Percentiles rank a stretch among this genome's conserved stretches.
Conservation (phyloP, 1,140 invertebrate species). For the Sitophilus oryzae region DNA sequence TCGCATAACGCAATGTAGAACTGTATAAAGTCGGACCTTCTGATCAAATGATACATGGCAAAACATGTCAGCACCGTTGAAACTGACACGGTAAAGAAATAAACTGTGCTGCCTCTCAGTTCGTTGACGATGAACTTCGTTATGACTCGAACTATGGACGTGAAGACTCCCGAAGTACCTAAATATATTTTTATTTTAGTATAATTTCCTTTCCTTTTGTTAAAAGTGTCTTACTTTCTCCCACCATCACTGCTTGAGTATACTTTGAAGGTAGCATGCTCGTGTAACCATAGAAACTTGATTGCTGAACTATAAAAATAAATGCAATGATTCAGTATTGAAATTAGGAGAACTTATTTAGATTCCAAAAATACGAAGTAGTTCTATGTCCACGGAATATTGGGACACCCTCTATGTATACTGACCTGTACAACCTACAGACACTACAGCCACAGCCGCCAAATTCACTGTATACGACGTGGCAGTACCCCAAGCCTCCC, state of each 20-base stretch:
- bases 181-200: slow-evolving; percentile 7
- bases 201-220: background rate
- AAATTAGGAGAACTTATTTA: no score
- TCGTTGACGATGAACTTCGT: slow-evolving; percentile 73
- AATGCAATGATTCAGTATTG: background rate
- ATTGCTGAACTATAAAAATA: slow-evolving; percentile 69
- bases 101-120: slow-evolving; percentile 70
- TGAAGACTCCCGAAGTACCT: slow-evolving; percentile 81
- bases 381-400: no score
- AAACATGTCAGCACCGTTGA: slow-evolving; percentile 68
- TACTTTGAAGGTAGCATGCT: slow-evolving; percentile 84
- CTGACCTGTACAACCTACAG: slow-evolving; percentile 79
- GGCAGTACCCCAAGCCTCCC: slow-evolving; percentile 64
- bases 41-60: slow-evolving; percentile 66
- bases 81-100: slow-evolving; percentile 78
- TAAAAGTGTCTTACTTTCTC: slow-evolving; percentile 68
- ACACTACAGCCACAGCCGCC: slow-evolving; percentile 74
- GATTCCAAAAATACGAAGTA: no score
- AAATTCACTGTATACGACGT: slow-evolving; percentile 77
- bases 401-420: no score
- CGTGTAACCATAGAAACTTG: slow-evolving; percentile 89
- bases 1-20: slow-evolving; percentile 72
- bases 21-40: slow-evolving; percentile 73
- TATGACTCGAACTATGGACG: slow-evolving; percentile 74
- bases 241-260: slow-evolving; percentile 89